Evolutionary conservation across 2,888 invertebrate genomes (phyloP).

Genomic region (Arge pagana): DNA sequence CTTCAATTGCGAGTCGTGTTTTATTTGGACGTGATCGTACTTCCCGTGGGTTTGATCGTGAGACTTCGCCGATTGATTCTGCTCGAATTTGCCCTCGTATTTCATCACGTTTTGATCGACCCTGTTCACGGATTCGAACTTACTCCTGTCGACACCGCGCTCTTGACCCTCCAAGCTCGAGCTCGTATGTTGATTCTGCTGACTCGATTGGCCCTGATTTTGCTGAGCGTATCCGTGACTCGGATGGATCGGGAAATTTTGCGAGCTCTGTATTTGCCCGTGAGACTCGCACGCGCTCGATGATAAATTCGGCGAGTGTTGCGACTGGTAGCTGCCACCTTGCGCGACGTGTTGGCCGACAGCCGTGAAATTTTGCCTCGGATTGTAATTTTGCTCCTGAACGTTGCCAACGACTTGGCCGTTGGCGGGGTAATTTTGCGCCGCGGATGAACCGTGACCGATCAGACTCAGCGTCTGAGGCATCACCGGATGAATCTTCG

Average conservation of each 20-base stretch:
- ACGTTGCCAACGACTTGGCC: constrained; percentile 3
- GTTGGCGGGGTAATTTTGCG: constrained; percentile 17
- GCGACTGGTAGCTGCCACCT: constrained; percentile 2
- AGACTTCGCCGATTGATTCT: constrained; percentile 28
- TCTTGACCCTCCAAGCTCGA: not conserved
- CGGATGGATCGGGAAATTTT: constrained; percentile 29
- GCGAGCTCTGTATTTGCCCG: constrained; percentile 40
- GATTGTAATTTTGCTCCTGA: constrained; percentile 19
- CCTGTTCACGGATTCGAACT: constrained; percentile 43
- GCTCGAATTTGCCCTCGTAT: constrained; percentile 13
- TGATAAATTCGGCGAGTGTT: not conserved
- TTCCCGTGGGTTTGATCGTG: constrained; percentile 33
- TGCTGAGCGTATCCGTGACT: constrained; percentile 26
- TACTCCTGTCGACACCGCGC: constrained; percentile 15
- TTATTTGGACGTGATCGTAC: constrained; percentile 25
- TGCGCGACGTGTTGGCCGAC: constrained; percentile 28
- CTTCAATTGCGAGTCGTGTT: constrained; percentile 37
- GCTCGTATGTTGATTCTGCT: not conserved
- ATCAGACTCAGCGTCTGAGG: constrained; percentile 69
- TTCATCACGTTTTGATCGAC: constrained; percentile 28
- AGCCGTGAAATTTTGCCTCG: constrained; percentile 36
- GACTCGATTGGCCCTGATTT: not conserved
- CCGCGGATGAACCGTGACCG: constrained; percentile 44
- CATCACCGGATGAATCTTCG: constrained; percentile 80
- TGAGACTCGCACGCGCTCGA: constrained; percentile 25